phyloP scores from a whole-genome alignment of 2,113 vertebrate genomes.

The Pseudorasbora parva region DNA sequence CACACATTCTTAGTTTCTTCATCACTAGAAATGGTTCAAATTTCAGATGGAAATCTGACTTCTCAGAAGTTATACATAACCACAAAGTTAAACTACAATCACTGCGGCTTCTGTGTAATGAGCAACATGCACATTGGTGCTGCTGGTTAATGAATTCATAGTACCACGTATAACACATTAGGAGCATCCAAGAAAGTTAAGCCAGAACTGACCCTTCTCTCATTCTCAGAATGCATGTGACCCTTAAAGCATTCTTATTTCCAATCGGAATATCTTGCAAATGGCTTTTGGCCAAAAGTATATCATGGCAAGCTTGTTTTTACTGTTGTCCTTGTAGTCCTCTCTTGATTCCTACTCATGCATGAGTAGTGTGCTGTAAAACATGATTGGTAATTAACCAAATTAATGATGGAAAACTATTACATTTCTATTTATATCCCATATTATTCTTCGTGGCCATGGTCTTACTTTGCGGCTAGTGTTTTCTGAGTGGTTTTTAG shows the following conservation, averaged over 20 bases:
- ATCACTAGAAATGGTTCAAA: neutral
- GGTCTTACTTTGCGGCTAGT: neutral
- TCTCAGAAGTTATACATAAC: constrained; percentile 34
- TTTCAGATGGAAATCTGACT: neutral
- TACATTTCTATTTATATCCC: neutral
- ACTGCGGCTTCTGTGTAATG: neutral
- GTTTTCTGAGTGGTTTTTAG: too few species aligned
- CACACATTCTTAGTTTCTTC: neutral
- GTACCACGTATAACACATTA: constrained; percentile 26
- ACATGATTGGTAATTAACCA: constrained; percentile 3
- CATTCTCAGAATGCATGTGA: constrained; percentile 9
- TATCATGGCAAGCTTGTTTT: neutral
- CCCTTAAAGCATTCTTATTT: neutral
- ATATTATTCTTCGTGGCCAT: neutral
- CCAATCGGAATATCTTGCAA: constrained; percentile 11
- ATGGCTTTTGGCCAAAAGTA: neutral
- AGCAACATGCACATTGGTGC: constrained; percentile 24
- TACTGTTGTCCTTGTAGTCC: neutral
- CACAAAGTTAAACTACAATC: constrained; percentile 16
- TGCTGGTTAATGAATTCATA: constrained; percentile 30
- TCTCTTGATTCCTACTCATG: neutral
- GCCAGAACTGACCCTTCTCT: neutral
- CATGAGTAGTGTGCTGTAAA: constrained; percentile 3
- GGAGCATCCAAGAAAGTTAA: constrained; percentile 12
- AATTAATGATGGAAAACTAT: neutral